These are phyloP conservation scores for Sympetrum striolatum DNA, from an alignment of 2,888 invertebrate species.

Conservation along the genomic window DNA sequence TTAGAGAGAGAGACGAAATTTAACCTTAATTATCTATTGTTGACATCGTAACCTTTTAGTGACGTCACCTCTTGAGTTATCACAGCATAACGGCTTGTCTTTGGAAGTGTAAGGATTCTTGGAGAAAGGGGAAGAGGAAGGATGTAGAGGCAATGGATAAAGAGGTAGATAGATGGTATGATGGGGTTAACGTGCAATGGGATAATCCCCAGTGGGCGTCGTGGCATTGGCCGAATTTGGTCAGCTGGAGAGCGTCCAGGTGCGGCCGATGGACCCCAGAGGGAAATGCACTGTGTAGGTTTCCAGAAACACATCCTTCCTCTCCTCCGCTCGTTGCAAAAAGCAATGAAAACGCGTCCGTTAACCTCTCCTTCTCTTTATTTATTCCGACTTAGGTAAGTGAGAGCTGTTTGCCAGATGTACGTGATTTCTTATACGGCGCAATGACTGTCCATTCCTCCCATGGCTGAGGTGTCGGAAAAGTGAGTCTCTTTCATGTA, in stretches of 20 bases:
- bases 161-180: background rate
- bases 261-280: background rate
- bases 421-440: background rate
- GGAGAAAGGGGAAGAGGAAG: background rate
- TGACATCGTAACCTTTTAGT: no score
- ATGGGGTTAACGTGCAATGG: background rate
- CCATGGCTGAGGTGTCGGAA: background rate
- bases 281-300: conserved; percentile 29
- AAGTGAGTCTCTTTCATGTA: background rate
- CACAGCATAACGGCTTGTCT: no score
- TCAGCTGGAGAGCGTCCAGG: conserved; percentile 28
- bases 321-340: background rate
- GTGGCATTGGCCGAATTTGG: conserved; percentile 35
- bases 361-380: background rate
- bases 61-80: no score
- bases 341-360: background rate
- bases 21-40: no score
- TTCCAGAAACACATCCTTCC: conserved; percentile 8
- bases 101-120: no score
- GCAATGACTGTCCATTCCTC: background rate
- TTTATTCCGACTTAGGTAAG: background rate
- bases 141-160: background rate
- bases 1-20: no score
- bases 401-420: background rate
- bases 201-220: background rate